Base-by-base conservation (phyloP, 2,797 vertebrate genomes). In the Ctenochaetus hawaiiensis region DNA sequence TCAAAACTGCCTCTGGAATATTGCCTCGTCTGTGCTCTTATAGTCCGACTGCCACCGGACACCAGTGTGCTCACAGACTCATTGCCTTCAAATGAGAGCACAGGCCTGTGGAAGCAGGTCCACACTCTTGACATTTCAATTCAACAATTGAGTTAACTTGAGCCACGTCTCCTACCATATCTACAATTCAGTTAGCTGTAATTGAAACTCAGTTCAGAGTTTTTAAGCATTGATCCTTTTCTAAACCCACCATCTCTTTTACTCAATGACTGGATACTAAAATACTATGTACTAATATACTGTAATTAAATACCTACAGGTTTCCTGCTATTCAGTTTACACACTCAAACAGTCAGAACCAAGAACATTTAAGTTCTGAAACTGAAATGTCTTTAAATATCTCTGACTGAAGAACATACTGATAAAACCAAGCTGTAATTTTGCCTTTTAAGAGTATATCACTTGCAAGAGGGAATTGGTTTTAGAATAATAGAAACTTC, bases 111-210 rank as follows among this genome's bases (percentile, higher is more conserved):
- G 78, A 65, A 86, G 51, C 47, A 77, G 56, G 39, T 75, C 65
- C 37, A 47, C 17, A 64, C 51, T 78, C 76, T 72, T 86, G 75
- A 87, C 72, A 83, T 85, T 85, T 89, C 75, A 80, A 85, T 81
- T 86, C 60, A 76, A 56, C 60, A 54, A 57, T 63, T 72, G 44
- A 79, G 59, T 81, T 83, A 68, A 66, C 63, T 63, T 47, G 14
- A 79, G 65, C 57, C 16, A 54, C 52, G 37, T 66, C 39, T 41
- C 39, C 60, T 59, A 47, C 2, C 8, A 83, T 57, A 73, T 45
- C 56, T 60, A 78, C 59, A 59, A 71, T 77, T 77, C 22, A 48
- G 45, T 77, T 69, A 54, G 11, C 39, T 41, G 39, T 41, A 56
- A 51, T 23, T 79, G 30, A n/a, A 75, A 51, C 12, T 44, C 57